A percentile compares a stretch with the other conserved stretches of the same genome.
Conservation (phyloP, 2,888 invertebrate genomes). For the Spatulosminthurus flaviceps region DNA sequence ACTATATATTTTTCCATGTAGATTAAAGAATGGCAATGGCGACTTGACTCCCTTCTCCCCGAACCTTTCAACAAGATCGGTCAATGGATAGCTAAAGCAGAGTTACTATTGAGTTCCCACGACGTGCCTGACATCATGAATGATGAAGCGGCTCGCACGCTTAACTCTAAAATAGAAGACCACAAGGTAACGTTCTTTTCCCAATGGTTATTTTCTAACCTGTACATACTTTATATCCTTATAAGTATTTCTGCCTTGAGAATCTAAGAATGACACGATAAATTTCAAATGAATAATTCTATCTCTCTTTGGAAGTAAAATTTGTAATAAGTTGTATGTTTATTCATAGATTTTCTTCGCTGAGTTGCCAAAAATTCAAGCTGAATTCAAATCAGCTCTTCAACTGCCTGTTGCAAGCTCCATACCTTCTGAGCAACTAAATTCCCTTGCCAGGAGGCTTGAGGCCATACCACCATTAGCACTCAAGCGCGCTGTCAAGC, state of each 20-base stretch:
- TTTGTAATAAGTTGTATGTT: neutral
- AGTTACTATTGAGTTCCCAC: constrained; percentile 80
- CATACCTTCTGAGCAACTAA: constrained; percentile 82
- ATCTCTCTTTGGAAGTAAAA: neutral
- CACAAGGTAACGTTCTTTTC: constrained; percentile 74
- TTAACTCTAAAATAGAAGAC: constrained; percentile 87
- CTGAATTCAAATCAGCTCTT: constrained; percentile 80
- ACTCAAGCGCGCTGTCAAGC: constrained; percentile 81
- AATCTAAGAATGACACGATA: too few species aligned
- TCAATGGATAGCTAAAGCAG: constrained; percentile 90
- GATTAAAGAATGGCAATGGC: constrained; percentile 87
- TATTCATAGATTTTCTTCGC: constrained; percentile 78
- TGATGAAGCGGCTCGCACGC: constrained; percentile 86
- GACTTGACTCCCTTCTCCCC: constrained; percentile 84
- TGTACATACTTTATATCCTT: too few species aligned
- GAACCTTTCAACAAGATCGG: constrained; percentile 87
- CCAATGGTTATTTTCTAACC: too few species aligned
- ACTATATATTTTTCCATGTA: constrained; percentile 65
- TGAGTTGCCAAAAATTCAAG: constrained; percentile 79
- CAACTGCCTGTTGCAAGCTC: constrained; percentile 75
- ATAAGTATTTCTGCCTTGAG: too few species aligned
- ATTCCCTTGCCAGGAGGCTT: constrained; percentile 81
- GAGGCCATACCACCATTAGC: constrained; percentile 79
- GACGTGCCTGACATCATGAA: constrained; percentile 86
- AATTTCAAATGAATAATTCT: too few species aligned